phyloP scores from a whole-genome alignment of 2,113 vertebrate species.

The Parus major region DNA sequence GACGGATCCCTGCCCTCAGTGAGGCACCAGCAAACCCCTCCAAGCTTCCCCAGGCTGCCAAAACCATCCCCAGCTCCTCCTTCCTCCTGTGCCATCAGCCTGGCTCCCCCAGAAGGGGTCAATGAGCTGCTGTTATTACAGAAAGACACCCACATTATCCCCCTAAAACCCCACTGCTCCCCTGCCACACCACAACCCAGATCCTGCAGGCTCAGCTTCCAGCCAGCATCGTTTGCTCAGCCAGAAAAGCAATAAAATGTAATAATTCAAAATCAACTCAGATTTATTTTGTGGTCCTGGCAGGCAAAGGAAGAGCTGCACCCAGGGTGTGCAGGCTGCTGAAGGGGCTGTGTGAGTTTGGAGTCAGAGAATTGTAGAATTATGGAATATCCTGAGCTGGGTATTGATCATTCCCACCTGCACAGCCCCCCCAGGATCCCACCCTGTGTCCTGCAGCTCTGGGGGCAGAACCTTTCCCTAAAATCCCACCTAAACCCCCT shows the following conservation, averaged over 20 bases:
- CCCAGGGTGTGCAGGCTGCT: not conserved
- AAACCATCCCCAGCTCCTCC: not conserved
- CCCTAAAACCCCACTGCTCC: not conserved
- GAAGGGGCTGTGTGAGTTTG: not conserved
- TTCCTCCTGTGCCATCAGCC: not conserved
- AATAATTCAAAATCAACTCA: not conserved
- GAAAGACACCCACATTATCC: rapidly evolving
- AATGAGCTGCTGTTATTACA: not conserved
- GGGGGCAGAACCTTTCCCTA: not conserved
- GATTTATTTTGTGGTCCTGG: too few relatives aligned
- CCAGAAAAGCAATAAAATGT: not conserved
- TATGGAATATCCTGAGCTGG: not conserved
- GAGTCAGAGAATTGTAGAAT: not conserved
- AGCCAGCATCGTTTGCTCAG: not conserved
- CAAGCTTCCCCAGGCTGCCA: not conserved
- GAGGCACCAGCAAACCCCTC: not conserved
- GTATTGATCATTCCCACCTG: not conserved
- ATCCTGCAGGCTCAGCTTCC: rapidly evolving
- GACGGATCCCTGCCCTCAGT: rapidly evolving
- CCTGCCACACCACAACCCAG: not conserved
- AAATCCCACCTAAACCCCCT: not conserved
- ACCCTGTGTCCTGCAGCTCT: not conserved
- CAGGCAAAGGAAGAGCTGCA: not conserved
- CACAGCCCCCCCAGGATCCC: not conserved
- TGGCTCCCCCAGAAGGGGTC: not conserved